Percentiles rank a stretch among this genome's conserved stretches.
Conservation (phyloP, 2,888 invertebrate species). For the Caenorhabditis becei region DNA sequence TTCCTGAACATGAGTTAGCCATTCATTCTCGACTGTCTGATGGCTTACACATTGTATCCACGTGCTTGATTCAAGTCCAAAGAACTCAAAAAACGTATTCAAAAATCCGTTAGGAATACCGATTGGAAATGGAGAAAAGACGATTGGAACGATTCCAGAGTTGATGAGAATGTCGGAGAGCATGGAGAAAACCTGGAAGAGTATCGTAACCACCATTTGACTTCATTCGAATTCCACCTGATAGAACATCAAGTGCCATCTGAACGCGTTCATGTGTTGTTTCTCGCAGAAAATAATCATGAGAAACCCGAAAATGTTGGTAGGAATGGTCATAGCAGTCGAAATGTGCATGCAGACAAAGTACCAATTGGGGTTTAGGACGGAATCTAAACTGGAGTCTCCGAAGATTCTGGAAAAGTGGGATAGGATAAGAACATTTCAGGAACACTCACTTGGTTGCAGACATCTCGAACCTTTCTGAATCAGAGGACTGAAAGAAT, state of each 20-base stretch:
- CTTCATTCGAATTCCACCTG: background rate
- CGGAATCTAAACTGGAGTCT: no score
- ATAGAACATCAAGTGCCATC: constrained; percentile 25
- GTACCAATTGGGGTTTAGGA: constrained; percentile 16
- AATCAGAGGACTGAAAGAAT: background rate
- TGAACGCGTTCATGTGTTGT: background rate
- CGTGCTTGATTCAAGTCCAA: background rate
- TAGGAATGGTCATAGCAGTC: constrained; percentile 7
- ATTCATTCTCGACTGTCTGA: no score
- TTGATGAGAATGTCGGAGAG: constrained; percentile 8
- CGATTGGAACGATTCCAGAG: constrained; percentile 6
- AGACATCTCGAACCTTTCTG: no score
- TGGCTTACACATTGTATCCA: background rate
- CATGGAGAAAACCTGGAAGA: constrained; percentile 7
- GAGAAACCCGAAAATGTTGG: constrained; percentile 13
- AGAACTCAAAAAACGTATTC: background rate
- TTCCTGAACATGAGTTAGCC: background rate
- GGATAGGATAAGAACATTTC: no score
- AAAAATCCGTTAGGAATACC: constrained; percentile 5
- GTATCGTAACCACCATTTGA: background rate
- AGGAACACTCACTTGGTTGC: no score
- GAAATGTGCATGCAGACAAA: constrained; percentile 20
- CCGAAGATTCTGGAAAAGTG: background rate
- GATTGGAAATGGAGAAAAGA: constrained; percentile 19
- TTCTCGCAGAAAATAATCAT: constrained; percentile 2